Base-by-base conservation (phyloP, 2,797 vertebrate genomes). In the Schizothorax lantsangensis region DNA sequence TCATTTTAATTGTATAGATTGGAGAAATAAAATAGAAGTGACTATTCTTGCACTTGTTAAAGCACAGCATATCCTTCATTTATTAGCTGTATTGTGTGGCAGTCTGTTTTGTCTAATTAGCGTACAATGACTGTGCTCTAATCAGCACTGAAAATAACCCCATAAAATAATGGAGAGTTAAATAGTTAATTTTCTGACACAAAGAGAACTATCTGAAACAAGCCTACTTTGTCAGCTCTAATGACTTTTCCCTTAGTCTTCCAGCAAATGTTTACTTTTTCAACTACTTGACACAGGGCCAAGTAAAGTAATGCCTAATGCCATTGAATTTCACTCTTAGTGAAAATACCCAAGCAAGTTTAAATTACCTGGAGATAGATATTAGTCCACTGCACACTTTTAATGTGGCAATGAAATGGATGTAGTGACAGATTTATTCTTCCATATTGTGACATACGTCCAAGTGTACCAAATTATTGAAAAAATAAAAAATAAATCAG, bases 181-280 rank as follows among this genome's bases (percentile, higher is more conserved):
- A 79, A 79, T 26, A 57, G 75, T 57, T 71, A 26, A 71, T 85
- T 85, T 21, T 79, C 17, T 30, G 23, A 68, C 45, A 43, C 15
- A 78, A 66, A 75, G 14, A 66, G n/a, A 57, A 38, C 17, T 12
- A 30, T 40, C 47, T 43, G 59, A 69, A 79, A 79, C 47, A 71
- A 85, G 23, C 15, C 75, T 36, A 68, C 59, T 52, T 47, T 77
- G 17, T 68, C 45, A 64, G 43, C 23, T 45, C 43, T 77, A 84
- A 77, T 77, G 72, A 84, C 43, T 52, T 66, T 40, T 49, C 21
- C 30, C 23, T 66, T 52, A 77, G 43, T 77, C 30, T 66, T 19
- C 59, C 21, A 84, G 30, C 45, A 30, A 68, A 84, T 78, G 59
- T 84, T 78, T 84, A 38, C 40, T 52, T 62, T 68, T 36, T 62